phyloP scores from a whole-genome alignment of 2,888 invertebrate species.

The Pomacea canaliculata region DNA sequence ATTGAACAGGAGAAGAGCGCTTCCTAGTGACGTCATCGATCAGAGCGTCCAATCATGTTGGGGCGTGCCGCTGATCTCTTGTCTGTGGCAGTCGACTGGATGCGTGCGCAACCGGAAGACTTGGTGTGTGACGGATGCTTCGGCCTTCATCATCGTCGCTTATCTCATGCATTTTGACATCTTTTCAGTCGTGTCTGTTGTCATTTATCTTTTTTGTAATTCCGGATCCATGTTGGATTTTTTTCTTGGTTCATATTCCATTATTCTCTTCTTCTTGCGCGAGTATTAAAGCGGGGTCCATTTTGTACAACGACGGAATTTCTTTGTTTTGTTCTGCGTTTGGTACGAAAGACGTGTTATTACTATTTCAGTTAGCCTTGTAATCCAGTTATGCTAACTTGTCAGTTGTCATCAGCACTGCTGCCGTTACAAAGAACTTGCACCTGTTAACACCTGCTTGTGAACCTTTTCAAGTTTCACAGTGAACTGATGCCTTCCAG shows the following conservation, averaged over 20 bases:
- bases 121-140: conserved; percentile 20
- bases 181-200: not conserved
- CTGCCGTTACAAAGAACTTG: no score
- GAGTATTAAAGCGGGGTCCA: conserved; percentile 16
- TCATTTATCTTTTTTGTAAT: conserved; percentile 16
- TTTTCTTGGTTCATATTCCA: conserved; percentile 11
- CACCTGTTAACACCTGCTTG: no score
- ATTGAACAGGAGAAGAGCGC: conserved; percentile 46
- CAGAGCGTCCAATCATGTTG: conserved; percentile 20
- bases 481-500: no score
- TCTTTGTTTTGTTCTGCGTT: no score
- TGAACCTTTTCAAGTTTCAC: no score
- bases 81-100: conserved; percentile 9
- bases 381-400: no score
- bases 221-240: conserved; percentile 1
- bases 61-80: conserved; percentile 8
- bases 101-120: conserved; percentile 5
- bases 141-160: conserved; percentile 18
- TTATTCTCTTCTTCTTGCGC: not conserved
- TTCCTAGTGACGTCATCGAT: not conserved
- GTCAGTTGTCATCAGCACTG: no score
- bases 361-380: no score
- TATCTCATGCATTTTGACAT: conserved; percentile 8
- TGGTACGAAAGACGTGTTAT: no score
- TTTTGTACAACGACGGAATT: conserved; percentile 4